These are phyloP conservation scores for Microcebus jonahi DNA, from an alignment of 2,113 vertebrate species.

Conservation along the genomic window DNA sequence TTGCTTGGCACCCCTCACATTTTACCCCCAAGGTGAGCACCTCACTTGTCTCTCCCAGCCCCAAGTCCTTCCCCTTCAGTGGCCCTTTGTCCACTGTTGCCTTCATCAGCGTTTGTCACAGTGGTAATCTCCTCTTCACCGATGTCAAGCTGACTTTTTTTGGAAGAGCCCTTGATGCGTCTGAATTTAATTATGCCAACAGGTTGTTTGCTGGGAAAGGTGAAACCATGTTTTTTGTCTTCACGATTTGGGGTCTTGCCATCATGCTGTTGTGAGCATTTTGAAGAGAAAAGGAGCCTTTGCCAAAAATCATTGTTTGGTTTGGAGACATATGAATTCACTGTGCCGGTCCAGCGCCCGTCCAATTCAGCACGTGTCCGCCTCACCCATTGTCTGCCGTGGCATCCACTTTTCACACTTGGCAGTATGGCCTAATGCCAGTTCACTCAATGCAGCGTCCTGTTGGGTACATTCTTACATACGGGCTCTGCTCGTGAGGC, in stretches of 20 bases:
- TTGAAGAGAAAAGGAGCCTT: neutral
- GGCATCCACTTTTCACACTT: neutral
- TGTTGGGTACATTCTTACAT: neutral
- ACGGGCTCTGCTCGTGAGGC: neutral
- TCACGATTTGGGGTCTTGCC: neutral
- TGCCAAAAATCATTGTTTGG: neutral
- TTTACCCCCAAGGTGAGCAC: neutral
- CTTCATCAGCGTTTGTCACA: neutral
- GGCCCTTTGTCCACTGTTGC: neutral
- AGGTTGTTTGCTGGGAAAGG: neutral
- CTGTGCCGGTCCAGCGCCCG: rapidly evolving
- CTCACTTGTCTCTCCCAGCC: neutral
- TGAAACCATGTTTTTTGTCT: neutral
- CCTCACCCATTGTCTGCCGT: neutral
- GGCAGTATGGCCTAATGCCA: neutral
- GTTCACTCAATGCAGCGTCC: neutral
- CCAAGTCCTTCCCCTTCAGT: neutral
- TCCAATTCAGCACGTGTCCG: neutral
- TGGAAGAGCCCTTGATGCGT: neutral
- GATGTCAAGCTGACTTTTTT: neutral
- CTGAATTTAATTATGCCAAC: neutral
- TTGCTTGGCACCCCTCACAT: neutral
- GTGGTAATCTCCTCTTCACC: neutral
- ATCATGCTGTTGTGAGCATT: neutral
- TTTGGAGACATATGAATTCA: neutral